A percentile compares a stretch with the other conserved stretches of the same genome.
phyloP scores from a whole-genome alignment of 2,113 vertebrate species.

The Periophthalmus modestus region DNA sequence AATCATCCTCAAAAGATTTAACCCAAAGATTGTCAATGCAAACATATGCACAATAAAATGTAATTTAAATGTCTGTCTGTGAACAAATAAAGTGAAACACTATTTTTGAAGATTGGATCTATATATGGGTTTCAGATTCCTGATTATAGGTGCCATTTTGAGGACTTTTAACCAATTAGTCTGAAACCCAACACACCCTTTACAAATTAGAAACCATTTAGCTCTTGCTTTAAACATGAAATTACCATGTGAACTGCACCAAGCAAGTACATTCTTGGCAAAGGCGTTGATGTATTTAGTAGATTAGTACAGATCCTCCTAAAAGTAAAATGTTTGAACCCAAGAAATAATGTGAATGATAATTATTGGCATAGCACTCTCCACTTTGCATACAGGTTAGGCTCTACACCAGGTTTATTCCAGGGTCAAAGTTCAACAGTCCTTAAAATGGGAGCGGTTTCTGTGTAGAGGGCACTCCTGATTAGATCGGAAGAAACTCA shows the following conservation, averaged over 20 bases:
- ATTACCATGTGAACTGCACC: constrained; percentile 32
- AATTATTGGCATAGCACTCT: constrained; percentile 59
- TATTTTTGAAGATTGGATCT: constrained; percentile 26
- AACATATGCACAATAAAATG: constrained; percentile 45
- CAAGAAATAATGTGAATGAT: constrained; percentile 3
- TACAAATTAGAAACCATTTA: constrained; percentile 6
- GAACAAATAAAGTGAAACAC: constrained; percentile 33
- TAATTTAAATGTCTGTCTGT: constrained; percentile 31
- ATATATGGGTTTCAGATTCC: background rate
- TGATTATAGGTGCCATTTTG: background rate
- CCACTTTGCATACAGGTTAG: constrained; percentile 65
- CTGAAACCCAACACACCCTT: constrained; percentile 12
- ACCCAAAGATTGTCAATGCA: constrained; percentile 77
- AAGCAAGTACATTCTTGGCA: constrained; percentile 60
- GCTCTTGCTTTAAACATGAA: constrained; percentile 13
- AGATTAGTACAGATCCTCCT: constrained; percentile 24
- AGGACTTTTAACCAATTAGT: background rate
- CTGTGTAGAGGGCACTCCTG: constrained; percentile 20
- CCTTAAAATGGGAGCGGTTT: constrained; percentile 24
- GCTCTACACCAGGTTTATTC: constrained; percentile 36
- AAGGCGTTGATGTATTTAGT: constrained; percentile 40
- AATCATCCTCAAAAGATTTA: constrained; percentile 26
- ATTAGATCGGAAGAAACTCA: constrained; percentile 44
- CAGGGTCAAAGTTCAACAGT: constrained; percentile 53
- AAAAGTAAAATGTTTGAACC: constrained; percentile 15